A percentile compares a stretch with the other conserved stretches of the same genome.
Conservation (phyloP, 2,113 vertebrate species). For the Ibidorhyncha struthersii region DNA sequence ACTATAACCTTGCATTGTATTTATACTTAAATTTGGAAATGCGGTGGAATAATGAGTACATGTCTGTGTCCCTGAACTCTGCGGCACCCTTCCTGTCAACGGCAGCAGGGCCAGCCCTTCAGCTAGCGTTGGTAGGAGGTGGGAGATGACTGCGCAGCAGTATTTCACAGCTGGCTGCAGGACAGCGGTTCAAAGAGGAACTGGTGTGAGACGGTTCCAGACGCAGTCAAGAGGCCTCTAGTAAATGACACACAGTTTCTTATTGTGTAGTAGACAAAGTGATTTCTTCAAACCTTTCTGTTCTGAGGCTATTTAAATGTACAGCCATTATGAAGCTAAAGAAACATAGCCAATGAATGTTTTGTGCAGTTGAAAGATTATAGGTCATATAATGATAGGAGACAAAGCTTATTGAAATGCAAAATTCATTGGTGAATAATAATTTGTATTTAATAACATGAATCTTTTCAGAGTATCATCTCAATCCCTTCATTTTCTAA, state of each 20-base stretch:
- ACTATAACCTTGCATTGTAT: too few relatives aligned
- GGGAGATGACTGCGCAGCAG: too few relatives aligned
- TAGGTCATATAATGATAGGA: neutral
- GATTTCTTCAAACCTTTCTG: neutral
- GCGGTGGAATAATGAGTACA: too few relatives aligned
- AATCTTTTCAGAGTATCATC: conserved; percentile 2
- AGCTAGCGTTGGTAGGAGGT: too few relatives aligned
- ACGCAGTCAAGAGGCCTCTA: neutral
- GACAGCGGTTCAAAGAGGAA: too few relatives aligned
- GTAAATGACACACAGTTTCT: neutral
- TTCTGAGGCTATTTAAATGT: neutral
- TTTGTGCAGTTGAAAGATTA: neutral
- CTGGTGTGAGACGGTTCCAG: too few relatives aligned
- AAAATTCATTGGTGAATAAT: conserved; percentile 16
- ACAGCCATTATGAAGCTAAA: neutral
- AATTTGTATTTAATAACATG: conserved; percentile 28
- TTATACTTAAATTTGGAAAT: too few relatives aligned
- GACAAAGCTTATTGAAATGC: conserved; percentile 12
- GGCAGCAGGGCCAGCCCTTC: too few relatives aligned
- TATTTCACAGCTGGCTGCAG: too few relatives aligned
- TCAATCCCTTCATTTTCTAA: conserved; percentile 55
- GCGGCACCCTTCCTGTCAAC: too few relatives aligned
- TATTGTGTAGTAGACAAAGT: neutral
- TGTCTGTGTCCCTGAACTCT: too few relatives aligned
- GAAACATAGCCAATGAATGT: neutral